phyloP scores from a whole-genome alignment of 2,888 invertebrate species.

The Eurois occulta region DNA sequence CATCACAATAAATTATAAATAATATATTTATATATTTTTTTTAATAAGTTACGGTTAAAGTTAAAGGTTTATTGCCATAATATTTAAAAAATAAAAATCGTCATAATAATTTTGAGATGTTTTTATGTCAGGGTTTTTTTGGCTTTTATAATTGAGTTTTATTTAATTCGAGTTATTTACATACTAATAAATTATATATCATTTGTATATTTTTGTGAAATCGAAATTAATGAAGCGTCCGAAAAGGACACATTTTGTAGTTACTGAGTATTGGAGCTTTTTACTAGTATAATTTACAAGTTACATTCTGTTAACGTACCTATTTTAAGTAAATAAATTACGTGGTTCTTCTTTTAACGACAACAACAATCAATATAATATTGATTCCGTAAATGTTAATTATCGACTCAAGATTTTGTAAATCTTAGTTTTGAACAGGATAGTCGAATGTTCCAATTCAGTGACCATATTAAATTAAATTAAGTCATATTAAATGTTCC shows the following conservation, averaged over 20 bases:
- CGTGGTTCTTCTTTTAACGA: neutral
- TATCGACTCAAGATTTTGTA: neutral
- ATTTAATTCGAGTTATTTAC: slow-evolving; percentile 23
- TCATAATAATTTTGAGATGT: slow-evolving; percentile 46
- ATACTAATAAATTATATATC: slow-evolving; percentile 6
- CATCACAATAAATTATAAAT: slow-evolving; percentile 21
- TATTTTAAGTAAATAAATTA: neutral
- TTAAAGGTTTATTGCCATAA: slow-evolving; percentile 57
- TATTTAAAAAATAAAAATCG: slow-evolving; percentile 35
- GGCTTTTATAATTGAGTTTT: slow-evolving; percentile 56
- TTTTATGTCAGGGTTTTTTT: slow-evolving; percentile 56
- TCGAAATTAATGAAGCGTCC: slow-evolving; percentile 1
- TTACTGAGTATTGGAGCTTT: slow-evolving; percentile 29
- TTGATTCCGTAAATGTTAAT: neutral
- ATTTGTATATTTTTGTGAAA: slow-evolving; percentile 6
- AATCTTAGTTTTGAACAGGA: neutral
- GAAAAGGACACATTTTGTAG: neutral
- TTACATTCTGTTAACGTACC: neutral
- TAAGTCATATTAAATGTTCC: slow-evolving; percentile 58
- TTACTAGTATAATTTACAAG: neutral
- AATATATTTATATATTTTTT: neutral
- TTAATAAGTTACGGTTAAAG: neutral
- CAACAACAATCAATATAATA: neutral
- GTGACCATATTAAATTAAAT: neutral
- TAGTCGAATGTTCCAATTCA: slow-evolving; percentile 4